A percentile compares a stretch with the other conserved stretches of the same genome.
These are phyloP conservation scores for Euplagia quadripunctaria DNA, from an alignment of 2,888 invertebrate species.

Conservation along the genomic window DNA sequence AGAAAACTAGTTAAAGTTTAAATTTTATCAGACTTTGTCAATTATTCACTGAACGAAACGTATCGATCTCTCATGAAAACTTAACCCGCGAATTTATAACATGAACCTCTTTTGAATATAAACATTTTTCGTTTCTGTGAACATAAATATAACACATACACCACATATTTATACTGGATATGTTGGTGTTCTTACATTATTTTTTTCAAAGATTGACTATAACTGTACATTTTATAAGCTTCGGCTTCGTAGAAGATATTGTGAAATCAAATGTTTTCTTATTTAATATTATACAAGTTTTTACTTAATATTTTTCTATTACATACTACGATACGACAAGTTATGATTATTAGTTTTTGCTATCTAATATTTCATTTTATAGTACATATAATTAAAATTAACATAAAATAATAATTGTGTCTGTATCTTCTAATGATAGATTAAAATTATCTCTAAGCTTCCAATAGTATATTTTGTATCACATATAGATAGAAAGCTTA, in stretches of 20 bases:
- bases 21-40: constrained; percentile 11
- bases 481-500: no score
- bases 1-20: constrained; percentile 1
- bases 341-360: no score
- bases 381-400: no score
- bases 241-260: background rate
- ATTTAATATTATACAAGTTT: background rate
- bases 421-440: no score
- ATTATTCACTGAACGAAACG: constrained; percentile 12
- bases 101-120: background rate
- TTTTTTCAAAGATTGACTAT: background rate
- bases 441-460: no score
- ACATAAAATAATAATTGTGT: no score
- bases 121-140: background rate
- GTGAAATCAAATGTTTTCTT: background rate
- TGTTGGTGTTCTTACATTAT: background rate
- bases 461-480: no score
- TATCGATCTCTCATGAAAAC: background rate
- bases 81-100: background rate
- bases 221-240: background rate
- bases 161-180: background rate
- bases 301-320: background rate
- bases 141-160: background rate
- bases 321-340: background rate
- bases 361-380: no score